A percentile compares a stretch with the other conserved stretches of the same genome.
These are phyloP conservation scores for Hippocampus mohnikei DNA, from an alignment of 2,113 vertebrate genomes.

Conservation along the genomic window DNA sequence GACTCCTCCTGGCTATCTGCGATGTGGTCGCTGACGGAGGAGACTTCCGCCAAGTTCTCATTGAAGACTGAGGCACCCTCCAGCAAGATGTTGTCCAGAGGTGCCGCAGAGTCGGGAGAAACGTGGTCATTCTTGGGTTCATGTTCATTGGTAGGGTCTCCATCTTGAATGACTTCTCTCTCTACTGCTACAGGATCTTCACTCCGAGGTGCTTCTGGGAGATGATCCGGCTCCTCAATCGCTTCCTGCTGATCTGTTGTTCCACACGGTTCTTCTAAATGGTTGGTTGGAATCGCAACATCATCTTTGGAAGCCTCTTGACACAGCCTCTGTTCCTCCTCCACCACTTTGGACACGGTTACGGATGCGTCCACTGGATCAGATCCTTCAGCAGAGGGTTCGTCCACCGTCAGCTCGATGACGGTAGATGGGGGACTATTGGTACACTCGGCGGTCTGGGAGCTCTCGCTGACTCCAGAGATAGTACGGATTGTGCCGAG, in stretches of 20 bases:
- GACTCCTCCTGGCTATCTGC: constrained; percentile 62
- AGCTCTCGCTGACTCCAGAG: constrained; percentile 69
- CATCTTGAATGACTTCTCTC: constrained; percentile 17
- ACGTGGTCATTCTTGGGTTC: constrained; percentile 16
- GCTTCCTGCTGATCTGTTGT: constrained; percentile 17
- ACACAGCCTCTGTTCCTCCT: constrained; percentile 32
- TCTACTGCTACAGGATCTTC: constrained; percentile 18
- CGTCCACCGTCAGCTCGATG: constrained; percentile 62
- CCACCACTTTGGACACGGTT: constrained; percentile 68
- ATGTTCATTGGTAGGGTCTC: constrained; percentile 43
- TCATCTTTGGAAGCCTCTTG: constrained; percentile 15
- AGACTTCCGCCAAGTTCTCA: constrained; percentile 53
- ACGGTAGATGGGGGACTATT: constrained; percentile 70
- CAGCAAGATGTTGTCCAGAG: constrained; percentile 32
- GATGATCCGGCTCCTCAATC: constrained; percentile 6
- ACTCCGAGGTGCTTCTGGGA: constrained; percentile 7
- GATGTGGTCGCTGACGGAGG: constrained; percentile 50
- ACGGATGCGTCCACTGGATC: constrained; percentile 39
- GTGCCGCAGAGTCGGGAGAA: constrained; percentile 39
- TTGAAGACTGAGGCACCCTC: constrained; percentile 43
- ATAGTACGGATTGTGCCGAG: constrained; percentile 70
- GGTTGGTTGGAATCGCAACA: constrained; percentile 12
- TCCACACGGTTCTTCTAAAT: constrained; percentile 9
- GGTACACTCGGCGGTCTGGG: constrained; percentile 48
- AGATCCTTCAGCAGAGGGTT: constrained; percentile 23